Conservation (phyloP, 2,113 vertebrate species). For the Heptranchias perlo region DNA sequence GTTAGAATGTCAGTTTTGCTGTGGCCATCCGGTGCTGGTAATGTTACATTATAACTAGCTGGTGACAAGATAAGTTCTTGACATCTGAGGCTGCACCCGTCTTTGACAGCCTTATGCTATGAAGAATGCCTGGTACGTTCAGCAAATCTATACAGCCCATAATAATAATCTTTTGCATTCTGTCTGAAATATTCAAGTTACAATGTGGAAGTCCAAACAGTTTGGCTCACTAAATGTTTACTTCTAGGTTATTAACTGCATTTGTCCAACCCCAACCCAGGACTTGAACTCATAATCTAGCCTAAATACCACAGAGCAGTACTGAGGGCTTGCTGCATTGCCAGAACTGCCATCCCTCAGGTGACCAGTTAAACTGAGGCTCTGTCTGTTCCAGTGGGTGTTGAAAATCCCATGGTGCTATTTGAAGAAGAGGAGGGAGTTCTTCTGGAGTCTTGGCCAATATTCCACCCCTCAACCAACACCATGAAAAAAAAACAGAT, state of each 20-base stretch:
- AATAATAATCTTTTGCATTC: not conserved
- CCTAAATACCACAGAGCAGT: not conserved
- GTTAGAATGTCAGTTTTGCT: not conserved
- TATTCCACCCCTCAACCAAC: not conserved
- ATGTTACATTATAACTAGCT: not conserved
- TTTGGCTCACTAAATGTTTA: not conserved
- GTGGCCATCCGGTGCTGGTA: not conserved
- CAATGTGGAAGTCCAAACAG: not conserved
- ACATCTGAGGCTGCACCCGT: not conserved
- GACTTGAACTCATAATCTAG: not conserved
- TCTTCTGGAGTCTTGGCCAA: not conserved
- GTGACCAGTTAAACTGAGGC: not conserved
- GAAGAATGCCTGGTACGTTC: not conserved
- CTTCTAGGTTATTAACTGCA: not conserved
- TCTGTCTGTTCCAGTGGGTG: not conserved
- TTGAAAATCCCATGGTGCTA: not conserved
- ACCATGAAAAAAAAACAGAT: not conserved
- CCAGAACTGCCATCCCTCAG: not conserved
- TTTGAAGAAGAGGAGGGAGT: not conserved
- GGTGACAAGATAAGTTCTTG: not conserved
- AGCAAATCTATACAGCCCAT: too few species aligned
- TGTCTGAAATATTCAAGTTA: not conserved
- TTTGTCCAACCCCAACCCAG: not conserved
- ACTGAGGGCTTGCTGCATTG: not conserved
- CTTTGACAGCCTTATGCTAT: not conserved